Evolutionary conservation across 2,888 invertebrate species (phyloP).

Genomic region (Ormyrus nitidulus): DNA sequence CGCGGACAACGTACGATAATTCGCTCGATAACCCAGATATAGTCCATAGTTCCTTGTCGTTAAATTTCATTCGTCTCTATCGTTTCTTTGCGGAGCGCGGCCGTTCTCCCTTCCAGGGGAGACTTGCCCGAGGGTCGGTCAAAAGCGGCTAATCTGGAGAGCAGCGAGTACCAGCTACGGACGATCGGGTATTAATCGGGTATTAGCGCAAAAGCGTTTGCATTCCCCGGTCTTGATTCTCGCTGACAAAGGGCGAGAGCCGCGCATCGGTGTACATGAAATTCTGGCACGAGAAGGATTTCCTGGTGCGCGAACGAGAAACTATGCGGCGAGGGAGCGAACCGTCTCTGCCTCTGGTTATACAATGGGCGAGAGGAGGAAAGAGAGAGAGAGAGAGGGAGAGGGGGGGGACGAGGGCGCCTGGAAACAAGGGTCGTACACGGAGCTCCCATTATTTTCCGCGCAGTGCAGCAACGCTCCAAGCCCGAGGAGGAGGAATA

Average conservation of each 20-base stretch:
- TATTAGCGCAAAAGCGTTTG: too few relatives aligned
- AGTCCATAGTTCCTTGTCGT: background rate
- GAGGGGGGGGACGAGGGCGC: background rate
- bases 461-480: background rate
- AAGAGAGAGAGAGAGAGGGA: constrained; percentile 7
- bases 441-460: constrained; percentile 42
- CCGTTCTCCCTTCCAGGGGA: too few relatives aligned
- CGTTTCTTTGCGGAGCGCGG: too few relatives aligned
- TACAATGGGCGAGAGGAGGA: background rate
- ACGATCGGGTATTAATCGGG: too few relatives aligned
- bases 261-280: background rate
- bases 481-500: background rate
- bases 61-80: constrained; percentile 35
- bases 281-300: constrained; percentile 39
- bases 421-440: constrained; percentile 45
- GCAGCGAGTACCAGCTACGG: too few relatives aligned
- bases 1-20: constrained; percentile 22
- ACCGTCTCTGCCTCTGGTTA: background rate
- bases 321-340: constrained; percentile 33
- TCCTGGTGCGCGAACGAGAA: constrained; percentile 33
- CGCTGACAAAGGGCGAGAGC: too few relatives aligned
- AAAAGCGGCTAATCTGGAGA: too few relatives aligned
- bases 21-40: constrained; percentile 31
- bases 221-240: too few relatives aligned
- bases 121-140: too few relatives aligned